Evolutionary conservation across 1,140 invertebrate species (phyloP).

Genomic region (Uloborus diversus): DNA sequence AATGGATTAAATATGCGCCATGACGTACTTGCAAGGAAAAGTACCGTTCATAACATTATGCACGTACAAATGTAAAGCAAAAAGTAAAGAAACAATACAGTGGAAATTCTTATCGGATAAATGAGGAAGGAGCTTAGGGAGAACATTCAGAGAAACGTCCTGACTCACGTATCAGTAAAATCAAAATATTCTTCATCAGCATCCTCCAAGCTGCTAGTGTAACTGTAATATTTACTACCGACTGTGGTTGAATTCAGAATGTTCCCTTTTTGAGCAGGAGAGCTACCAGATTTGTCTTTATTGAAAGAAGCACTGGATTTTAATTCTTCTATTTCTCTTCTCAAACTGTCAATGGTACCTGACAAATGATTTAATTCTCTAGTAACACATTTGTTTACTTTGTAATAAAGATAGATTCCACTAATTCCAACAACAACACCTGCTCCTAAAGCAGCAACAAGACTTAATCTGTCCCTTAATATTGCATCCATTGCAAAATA

Average conservation of each 20-base stretch:
- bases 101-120: not conserved
- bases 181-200: constrained; percentile 58
- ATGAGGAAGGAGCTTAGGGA: not conserved
- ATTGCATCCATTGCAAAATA: constrained; percentile 51
- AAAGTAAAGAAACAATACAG: too few species aligned
- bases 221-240: constrained; percentile 32
- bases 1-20: too few species aligned
- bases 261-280: constrained; percentile 20
- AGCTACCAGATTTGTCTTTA: not conserved
- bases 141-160: not conserved
- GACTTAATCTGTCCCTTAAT: constrained; percentile 47
- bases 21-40: too few species aligned
- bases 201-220: constrained; percentile 50
- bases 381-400: constrained; percentile 53
- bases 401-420: constrained; percentile 60
- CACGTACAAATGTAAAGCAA: too few species aligned
- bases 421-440: constrained; percentile 60
- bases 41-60: too few species aligned
- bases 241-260: not conserved
- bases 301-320: constrained; percentile 16
- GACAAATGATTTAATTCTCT: constrained; percentile 56
- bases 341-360: constrained; percentile 58
- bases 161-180: constrained; percentile 57
- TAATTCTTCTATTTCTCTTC: constrained; percentile 57
- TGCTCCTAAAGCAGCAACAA: constrained; percentile 58